Evolutionary conservation across 2,797 vertebrate genomes (phyloP), one percentile per base, ranked within the genome.

Genomic region (Coregonus sp.): DNA sequence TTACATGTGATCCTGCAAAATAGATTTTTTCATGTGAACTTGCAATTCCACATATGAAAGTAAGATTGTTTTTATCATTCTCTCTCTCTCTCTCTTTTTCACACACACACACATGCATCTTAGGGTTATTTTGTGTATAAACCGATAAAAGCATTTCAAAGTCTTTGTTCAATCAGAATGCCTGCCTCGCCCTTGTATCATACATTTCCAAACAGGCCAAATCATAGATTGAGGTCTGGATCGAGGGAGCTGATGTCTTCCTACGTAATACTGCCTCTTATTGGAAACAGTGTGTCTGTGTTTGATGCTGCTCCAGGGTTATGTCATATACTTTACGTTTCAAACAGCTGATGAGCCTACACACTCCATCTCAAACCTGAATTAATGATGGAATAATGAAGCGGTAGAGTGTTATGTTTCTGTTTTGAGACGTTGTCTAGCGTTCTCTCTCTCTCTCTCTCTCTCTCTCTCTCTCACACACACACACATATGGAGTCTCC

Each of bases 291-390:
- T 65, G 67, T 61, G 50, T 59, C 56, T 50, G 65, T 20, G 88
- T 88, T 5, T 87, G 87, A 90, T 89, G 86, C 77, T 16, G 4
- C 47, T 87, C 89, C 89, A 91, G 81, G 40, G 74, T 73, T 82
- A 75, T 75, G 77, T 87, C 84, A 37, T 80, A 18, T 75, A 82
- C 69, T 72, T 77, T 81, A 72, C 54, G 40, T 71, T 40, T 72
- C 16, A 2, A 80, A 78, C 80, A 86, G 76, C 85, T 85, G 88
- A 88, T 84, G 76, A 81, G 87, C 5, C 5, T 6, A 78, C 1
- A 74, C 68, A 50, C 68, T 74, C 59, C 52, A 5, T 35, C 35
- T 20, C 40, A 73, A 76, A 50, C 65, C 50, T 76, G 6, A 51
- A 65, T 75, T 82, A 82, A 82, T 81, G 54, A 86, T 72, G n/a